These are phyloP conservation scores for Sialia sialis DNA, from an alignment of 2,113 vertebrate genomes.

Conservation along the genomic window DNA sequence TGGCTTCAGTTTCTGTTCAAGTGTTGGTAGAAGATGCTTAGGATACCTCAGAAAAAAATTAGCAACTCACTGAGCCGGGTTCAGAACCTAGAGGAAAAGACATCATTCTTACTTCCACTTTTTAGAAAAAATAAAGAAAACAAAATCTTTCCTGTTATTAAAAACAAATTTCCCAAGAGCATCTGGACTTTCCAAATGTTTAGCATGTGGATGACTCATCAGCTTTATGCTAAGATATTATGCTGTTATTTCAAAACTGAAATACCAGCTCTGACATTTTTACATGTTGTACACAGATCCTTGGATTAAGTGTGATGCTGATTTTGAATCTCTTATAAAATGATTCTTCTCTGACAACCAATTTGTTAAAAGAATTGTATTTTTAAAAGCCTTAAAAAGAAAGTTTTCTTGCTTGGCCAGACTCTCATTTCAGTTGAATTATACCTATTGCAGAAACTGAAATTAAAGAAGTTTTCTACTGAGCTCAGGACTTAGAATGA, in stretches of 20 bases:
- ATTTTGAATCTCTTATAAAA: background rate
- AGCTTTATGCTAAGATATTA: slow-evolving; percentile 44
- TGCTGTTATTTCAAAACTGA: slow-evolving; percentile 34
- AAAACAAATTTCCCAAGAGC: slow-evolving; percentile 12
- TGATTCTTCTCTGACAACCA: background rate
- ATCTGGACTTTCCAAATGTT: slow-evolving; percentile 47
- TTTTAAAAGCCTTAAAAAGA: background rate
- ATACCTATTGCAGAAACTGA: background rate
- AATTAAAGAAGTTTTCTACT: background rate
- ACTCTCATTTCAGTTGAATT: background rate
- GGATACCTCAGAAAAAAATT: background rate
- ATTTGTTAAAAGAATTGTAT: background rate
- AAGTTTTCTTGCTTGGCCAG: background rate
- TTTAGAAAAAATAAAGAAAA: background rate
- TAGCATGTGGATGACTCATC: slow-evolving; percentile 39
- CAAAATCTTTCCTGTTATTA: slow-evolving; percentile 26
- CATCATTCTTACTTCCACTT: background rate
- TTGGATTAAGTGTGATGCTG: background rate
- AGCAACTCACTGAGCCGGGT: background rate
- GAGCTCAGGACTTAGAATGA: background rate
- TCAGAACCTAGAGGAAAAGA: background rate
- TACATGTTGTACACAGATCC: background rate
- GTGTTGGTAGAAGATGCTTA: background rate
- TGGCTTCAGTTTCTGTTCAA: background rate
- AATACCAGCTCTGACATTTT: slow-evolving; percentile 45